A percentile compares a stretch with the other conserved stretches of the same genome.
Evolutionary conservation across 2,113 vertebrate genomes (phyloP).

Genomic region (Kryptolebias marmoratus): DNA sequence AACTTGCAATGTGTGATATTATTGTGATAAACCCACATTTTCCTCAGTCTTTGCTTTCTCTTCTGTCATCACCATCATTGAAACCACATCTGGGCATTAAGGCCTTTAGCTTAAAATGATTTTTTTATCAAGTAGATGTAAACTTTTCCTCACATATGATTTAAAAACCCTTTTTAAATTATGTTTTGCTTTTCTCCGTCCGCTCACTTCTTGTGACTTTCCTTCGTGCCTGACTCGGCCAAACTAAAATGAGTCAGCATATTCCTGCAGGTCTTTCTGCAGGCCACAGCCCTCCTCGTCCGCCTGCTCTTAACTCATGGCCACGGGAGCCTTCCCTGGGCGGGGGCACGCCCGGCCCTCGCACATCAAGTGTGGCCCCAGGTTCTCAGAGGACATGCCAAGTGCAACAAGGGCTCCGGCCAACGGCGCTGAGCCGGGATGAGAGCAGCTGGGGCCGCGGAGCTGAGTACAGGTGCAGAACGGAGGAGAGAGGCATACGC

Average conservation of each 20-base stretch:
- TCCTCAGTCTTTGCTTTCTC: too few relatives aligned
- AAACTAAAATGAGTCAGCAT: conserved; percentile 65
- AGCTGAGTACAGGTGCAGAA: conserved; percentile 80
- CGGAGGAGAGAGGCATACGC: conserved; percentile 39
- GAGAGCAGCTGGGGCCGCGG: conserved; percentile 74
- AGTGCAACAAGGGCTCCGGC: conserved; percentile 79
- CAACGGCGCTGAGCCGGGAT: conserved; percentile 70
- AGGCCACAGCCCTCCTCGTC: conserved; percentile 57
- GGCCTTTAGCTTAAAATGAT: too few relatives aligned
- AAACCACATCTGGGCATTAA: too few relatives aligned
- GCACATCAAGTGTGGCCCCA: conserved; percentile 80
- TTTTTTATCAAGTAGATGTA: too few relatives aligned
- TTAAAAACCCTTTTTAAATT: too few relatives aligned
- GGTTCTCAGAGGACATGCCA: conserved; percentile 82
- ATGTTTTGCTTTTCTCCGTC: conserved; percentile 8
- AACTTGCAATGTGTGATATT: too few relatives aligned
- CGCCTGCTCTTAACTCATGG: conserved; percentile 63
- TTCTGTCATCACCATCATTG: too few relatives aligned
- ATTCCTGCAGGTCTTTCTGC: conserved; percentile 61
- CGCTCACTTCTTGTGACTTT: conserved; percentile 13
- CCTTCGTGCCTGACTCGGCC: conserved; percentile 20
- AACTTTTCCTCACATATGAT: too few relatives aligned
- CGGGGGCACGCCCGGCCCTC: conserved; percentile 72
- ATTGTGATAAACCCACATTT: too few relatives aligned
- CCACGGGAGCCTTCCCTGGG: conserved; percentile 67